These are phyloP conservation scores for Mesorhabditis spiculigera DNA, from an alignment of 2,888 invertebrate genomes.

Conservation along the genomic window DNA sequence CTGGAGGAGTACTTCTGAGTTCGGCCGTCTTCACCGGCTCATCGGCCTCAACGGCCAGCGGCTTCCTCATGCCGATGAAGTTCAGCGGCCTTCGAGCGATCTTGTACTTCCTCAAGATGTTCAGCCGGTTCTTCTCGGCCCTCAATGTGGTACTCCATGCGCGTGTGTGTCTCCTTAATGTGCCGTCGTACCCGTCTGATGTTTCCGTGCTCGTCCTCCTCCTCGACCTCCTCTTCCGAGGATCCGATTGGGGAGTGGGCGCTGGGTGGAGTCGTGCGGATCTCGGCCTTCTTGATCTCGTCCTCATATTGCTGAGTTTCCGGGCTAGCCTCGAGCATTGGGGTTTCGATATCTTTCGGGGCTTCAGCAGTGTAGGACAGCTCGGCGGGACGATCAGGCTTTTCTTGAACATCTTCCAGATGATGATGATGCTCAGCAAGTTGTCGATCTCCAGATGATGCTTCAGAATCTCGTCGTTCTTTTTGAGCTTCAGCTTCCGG, in stretches of 20 bases:
- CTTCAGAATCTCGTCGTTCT: too few species aligned
- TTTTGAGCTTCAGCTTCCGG: too few species aligned
- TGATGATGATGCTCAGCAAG: too few species aligned
- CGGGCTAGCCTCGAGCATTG: not conserved
- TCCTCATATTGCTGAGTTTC: not conserved
- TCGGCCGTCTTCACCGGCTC: constrained; percentile 25
- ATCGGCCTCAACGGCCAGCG: constrained; percentile 7
- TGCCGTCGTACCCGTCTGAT: not conserved
- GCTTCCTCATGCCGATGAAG: not conserved
- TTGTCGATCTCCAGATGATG: too few species aligned
- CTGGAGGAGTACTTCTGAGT: constrained; percentile 14
- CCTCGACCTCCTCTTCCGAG: constrained; percentile 18
- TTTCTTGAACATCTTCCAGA: not conserved
- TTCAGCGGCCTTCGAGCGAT: not conserved
- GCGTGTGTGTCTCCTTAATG: not conserved
- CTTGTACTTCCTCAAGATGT: not conserved
- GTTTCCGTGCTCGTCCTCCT: constrained; percentile 12
- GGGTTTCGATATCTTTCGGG: not conserved
- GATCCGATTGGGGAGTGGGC: constrained; percentile 3
- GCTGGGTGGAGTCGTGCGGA: too few species aligned
- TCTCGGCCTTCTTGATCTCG: too few species aligned
- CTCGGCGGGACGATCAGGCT: not conserved
- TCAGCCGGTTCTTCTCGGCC: not conserved
- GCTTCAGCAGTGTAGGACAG: not conserved
- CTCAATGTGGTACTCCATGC: not conserved